Evolutionary conservation across 2,888 invertebrate genomes (phyloP), one percentile per base, ranked within the genome.

Genomic region (Mimas tiliae): DNA sequence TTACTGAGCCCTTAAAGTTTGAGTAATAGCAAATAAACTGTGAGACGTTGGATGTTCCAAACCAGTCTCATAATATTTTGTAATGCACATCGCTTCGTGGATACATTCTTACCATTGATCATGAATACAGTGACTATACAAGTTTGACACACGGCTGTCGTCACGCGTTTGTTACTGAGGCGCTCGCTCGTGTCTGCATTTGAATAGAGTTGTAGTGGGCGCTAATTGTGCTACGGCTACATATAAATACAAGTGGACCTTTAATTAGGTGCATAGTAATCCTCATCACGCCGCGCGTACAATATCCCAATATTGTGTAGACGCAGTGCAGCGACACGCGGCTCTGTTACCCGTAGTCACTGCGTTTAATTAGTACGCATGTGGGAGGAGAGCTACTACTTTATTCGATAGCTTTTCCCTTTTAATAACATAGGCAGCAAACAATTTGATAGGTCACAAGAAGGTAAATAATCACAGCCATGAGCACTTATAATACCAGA

Each of bases 191-290:
- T 16, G 16, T 48, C 19, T 50, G 19, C 16, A 9, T 50, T 16
- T 50, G 50, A 50, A 50, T 50, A 50, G 50, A 33, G 52, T 12
- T 11, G 52, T 27, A 8, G 33, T 19, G 50, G 6, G 19, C 19
- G 14, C 19, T 6, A 11, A 42, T 58, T 42, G 58, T 42, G 42
- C 12, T 8, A 34, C 63, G 16, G 12, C 50, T n/a, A 4, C 42
- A 58, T 9, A 38, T 16, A 16, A 55, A 58, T 42, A 58, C 58
- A 38, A 38, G 53, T 42, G 1, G 38, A 16, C 12, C 58, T 58
- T 58, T 42, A 58, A 58, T 58, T 42, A 58, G 58, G 11, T 38
- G 42, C 58, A 58, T 42, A 16, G 58, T 58, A 58, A 58, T 58
- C 58, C 58, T 38, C 58, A 14, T 27, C 51, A 27, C 52, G 34